Conservation (phyloP, 2,888 invertebrate species). For the Ophion obscuratus region DNA sequence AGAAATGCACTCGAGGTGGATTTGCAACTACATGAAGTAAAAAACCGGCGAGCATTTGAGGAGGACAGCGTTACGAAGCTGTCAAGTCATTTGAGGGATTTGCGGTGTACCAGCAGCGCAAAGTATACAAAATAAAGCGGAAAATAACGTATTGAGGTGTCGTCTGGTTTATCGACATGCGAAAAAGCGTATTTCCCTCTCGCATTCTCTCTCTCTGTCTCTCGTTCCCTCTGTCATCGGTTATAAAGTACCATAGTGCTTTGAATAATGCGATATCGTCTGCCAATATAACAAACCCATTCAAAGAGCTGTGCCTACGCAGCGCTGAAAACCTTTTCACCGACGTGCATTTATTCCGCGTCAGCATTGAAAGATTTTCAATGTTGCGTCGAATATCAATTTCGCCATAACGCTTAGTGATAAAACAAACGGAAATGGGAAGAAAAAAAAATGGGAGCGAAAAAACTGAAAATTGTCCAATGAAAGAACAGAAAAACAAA, state of each 20-base stretch:
- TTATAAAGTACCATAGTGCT: constrained; percentile 47
- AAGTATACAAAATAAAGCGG: constrained; percentile 41
- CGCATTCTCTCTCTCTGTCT: constrained; percentile 7
- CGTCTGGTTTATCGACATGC: constrained; percentile 59
- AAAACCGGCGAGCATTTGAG: constrained; percentile 4
- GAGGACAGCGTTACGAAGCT: constrained; percentile 37
- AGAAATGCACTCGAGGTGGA: too few relatives aligned
- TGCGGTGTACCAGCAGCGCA: constrained; percentile 15
- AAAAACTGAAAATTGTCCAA: not conserved
- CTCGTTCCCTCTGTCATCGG: constrained; percentile 40
- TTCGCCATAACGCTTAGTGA: constrained; percentile 18
- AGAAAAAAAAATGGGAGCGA: not conserved
- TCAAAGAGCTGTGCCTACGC: constrained; percentile 49
- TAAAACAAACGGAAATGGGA: not conserved
- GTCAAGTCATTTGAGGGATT: constrained; percentile 18
- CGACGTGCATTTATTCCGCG: not conserved
- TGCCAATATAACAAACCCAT: constrained; percentile 60
- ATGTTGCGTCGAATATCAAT: constrained; percentile 49
- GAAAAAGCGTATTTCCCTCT: constrained; percentile 49
- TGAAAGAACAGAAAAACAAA: not conserved
- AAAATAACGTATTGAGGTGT: constrained; percentile 56
- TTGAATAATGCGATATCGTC: constrained; percentile 65
- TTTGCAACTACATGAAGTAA: too few relatives aligned
- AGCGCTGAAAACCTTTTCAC: constrained; percentile 46
- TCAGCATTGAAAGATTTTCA: constrained; percentile 51